Evolutionary conservation across 2,797 vertebrate genomes (phyloP).

Genomic region (Luscinia megarhynchos): DNA sequence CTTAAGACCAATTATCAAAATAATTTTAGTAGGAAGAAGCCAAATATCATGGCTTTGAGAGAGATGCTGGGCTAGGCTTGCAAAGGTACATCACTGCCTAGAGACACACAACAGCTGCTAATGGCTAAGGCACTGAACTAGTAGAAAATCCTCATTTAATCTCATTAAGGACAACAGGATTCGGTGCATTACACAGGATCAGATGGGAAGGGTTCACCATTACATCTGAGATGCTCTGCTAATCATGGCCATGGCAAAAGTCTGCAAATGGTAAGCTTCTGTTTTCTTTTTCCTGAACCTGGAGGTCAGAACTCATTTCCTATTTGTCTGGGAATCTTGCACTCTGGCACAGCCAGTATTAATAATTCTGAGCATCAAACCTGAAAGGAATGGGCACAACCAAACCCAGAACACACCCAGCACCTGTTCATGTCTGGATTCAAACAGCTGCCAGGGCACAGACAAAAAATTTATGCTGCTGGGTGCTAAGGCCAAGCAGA

Average conservation of each 20-base stretch:
- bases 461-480: neutral
- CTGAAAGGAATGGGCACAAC: neutral
- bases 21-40: neutral
- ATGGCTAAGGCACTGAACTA: neutral
- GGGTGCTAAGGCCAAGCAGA: neutral
- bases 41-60: neutral
- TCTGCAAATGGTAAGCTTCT: neutral
- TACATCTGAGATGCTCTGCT: neutral
- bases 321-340: neutral
- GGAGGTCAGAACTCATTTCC: neutral
- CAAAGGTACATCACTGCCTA: slow-evolving; percentile 1
- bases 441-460: neutral
- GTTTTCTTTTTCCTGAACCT: neutral
- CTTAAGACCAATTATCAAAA: neutral
- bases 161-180: slow-evolving; percentile 14
- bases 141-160: slow-evolving; percentile 33
- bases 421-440: neutral
- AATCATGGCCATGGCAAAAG: neutral
- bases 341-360: neutral
- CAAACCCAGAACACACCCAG: neutral
- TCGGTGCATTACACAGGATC: neutral
- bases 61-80: neutral
- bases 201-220: neutral
- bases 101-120: neutral
- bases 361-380: neutral